Evolutionary conservation across 2,113 vertebrate genomes (phyloP).

Genomic region (Chroicocephalus ridibundus): DNA sequence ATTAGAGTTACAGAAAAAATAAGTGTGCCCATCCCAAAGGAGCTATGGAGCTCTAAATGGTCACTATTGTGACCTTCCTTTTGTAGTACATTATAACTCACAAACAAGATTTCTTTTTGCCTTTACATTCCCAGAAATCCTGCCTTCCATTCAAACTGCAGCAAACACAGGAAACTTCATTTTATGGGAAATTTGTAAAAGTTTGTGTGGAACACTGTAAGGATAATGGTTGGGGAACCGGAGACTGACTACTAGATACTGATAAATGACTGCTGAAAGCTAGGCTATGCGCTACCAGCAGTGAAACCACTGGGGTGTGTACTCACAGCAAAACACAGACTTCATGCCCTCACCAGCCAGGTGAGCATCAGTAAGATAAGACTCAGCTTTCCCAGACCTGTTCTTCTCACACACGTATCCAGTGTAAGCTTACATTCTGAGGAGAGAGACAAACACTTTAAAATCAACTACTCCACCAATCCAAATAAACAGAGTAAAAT

Average conservation of each 20-base stretch:
- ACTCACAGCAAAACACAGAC: not conserved
- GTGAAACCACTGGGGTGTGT: not conserved
- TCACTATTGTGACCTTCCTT: not conserved
- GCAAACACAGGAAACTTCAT: not conserved
- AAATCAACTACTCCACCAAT: not conserved
- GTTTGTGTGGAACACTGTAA: not conserved
- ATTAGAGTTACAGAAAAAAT: not conserved
- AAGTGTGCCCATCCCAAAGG: not conserved
- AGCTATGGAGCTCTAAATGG: not conserved
- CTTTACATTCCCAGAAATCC: not conserved
- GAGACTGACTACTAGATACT: not conserved
- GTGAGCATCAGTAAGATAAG: not conserved
- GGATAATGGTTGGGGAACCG: not conserved
- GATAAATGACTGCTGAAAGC: not conserved
- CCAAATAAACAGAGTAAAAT: not conserved
- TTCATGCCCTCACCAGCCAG: not conserved
- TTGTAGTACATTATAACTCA: not conserved
- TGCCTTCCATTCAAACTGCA: not conserved
- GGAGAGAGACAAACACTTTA: not conserved
- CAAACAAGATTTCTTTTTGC: not conserved
- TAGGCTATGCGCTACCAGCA: not conserved
- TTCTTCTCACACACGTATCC: not conserved
- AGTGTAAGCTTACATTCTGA: not conserved
- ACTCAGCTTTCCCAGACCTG: not conserved
- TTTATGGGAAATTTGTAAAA: not conserved